Conservation (phyloP, 2,113 vertebrate genomes). For the Nyctibius bracteatus region DNA sequence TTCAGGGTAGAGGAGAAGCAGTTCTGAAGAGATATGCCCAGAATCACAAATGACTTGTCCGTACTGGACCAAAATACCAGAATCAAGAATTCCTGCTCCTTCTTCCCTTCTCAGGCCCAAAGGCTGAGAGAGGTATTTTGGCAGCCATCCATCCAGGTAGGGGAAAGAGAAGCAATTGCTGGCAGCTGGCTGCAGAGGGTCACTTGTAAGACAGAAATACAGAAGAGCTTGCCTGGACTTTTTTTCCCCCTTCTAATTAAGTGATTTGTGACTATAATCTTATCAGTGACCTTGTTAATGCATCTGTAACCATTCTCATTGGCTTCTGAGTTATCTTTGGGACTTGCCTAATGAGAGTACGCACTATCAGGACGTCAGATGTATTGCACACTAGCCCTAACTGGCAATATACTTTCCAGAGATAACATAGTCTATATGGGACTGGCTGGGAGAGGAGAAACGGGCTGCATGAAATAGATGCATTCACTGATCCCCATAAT, state of each 20-base stretch:
- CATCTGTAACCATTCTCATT: conserved; percentile 46
- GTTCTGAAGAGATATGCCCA: not conserved
- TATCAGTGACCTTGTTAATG: conserved; percentile 52
- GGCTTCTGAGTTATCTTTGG: conserved; percentile 33
- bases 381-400: not conserved
- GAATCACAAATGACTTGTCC: not conserved
- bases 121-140: not conserved
- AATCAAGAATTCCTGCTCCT: not conserved
- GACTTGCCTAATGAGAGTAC: conserved; percentile 44
- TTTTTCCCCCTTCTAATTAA: conserved; percentile 1
- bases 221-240: not conserved
- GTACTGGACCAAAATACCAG: not conserved
- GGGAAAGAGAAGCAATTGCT: not conserved
- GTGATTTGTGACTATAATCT: conserved; percentile 49
- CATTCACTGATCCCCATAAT: not conserved
- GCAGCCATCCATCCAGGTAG: not conserved
- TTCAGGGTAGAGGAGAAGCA: not conserved
- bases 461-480: rapidly evolving
- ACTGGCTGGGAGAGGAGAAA: not conserved
- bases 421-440: not conserved
- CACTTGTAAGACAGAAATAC: not conserved
- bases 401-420: not conserved
- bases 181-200: not conserved
- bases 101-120: not conserved
- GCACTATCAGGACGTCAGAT: not conserved